Percentiles rank a stretch among this genome's conserved stretches.
Conservation (phyloP, 2,113 vertebrate species). For the Atractosteus spatula region DNA sequence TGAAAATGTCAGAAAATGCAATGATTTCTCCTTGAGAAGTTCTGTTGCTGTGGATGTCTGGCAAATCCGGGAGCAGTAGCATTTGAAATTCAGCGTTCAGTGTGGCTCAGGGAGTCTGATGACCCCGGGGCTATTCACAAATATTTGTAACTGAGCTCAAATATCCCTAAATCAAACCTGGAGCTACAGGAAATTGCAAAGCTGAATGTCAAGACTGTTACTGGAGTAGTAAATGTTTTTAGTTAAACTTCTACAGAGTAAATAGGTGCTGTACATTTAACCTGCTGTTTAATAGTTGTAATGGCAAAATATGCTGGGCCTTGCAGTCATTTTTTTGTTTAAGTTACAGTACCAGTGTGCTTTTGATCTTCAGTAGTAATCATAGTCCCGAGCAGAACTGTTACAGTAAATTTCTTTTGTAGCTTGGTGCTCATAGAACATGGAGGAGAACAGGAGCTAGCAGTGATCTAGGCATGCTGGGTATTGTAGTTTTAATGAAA, state of each 20-base stretch:
- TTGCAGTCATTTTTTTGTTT: no score
- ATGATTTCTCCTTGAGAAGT: neutral
- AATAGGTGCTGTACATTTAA: neutral
- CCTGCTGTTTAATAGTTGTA: neutral
- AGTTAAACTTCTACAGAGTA: neutral
- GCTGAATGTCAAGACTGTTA: neutral
- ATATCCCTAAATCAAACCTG: conserved; percentile 3
- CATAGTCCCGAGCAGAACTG: no score
- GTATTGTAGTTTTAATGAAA: no score
- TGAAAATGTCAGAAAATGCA: conserved; percentile 6
- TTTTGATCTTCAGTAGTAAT: no score
- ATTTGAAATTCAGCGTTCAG: conserved; percentile 6
- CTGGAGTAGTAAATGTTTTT: neutral
- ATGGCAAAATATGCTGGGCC: neutral
- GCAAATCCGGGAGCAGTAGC: neutral
- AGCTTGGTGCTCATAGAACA: neutral
- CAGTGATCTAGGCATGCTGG: no score
- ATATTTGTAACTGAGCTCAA: conserved; percentile 1
- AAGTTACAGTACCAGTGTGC: no score
- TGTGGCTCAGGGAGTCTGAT: conserved; percentile 1
- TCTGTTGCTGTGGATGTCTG: neutral
- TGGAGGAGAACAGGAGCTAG: neutral
- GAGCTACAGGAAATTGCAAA: neutral
- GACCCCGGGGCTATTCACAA: conserved; percentile 5
- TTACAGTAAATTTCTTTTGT: no score